phyloP scores from a whole-genome alignment of 2,113 vertebrate species.

The Nyctereutes procyonoides region DNA sequence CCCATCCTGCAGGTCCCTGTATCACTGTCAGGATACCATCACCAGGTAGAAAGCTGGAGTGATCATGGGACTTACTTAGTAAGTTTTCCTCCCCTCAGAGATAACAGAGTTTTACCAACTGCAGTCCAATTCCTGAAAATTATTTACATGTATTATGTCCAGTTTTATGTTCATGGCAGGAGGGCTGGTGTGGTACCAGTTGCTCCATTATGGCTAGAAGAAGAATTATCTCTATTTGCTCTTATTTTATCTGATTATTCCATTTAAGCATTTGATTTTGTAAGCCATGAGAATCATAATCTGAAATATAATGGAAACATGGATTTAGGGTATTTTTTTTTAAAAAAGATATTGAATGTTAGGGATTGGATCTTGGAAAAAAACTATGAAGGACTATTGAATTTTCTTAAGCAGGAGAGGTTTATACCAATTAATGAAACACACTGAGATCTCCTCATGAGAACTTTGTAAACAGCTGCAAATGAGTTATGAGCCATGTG shows the following conservation, averaged over 20 bases:
- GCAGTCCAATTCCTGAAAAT: background rate
- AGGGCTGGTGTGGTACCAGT: background rate
- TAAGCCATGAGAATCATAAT: background rate
- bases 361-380: background rate
- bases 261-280: background rate
- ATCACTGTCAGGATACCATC: background rate
- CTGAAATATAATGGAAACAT: background rate
- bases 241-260: background rate
- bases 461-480: background rate
- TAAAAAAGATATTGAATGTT: background rate
- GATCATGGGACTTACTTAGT: background rate
- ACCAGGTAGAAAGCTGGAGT: background rate
- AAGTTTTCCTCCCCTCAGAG: background rate
- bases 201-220: background rate
- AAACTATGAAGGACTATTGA: background rate
- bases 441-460: background rate
- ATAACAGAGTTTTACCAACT: background rate
- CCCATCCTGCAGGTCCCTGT: background rate
- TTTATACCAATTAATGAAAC: conserved; percentile 13
- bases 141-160: background rate
- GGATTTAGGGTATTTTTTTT: background rate
- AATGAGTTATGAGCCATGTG: background rate
- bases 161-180: background rate
- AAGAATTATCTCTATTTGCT: background rate
- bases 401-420: background rate